Conservation (phyloP, 2,888 invertebrate genomes). For the Melieria omissa region DNA sequence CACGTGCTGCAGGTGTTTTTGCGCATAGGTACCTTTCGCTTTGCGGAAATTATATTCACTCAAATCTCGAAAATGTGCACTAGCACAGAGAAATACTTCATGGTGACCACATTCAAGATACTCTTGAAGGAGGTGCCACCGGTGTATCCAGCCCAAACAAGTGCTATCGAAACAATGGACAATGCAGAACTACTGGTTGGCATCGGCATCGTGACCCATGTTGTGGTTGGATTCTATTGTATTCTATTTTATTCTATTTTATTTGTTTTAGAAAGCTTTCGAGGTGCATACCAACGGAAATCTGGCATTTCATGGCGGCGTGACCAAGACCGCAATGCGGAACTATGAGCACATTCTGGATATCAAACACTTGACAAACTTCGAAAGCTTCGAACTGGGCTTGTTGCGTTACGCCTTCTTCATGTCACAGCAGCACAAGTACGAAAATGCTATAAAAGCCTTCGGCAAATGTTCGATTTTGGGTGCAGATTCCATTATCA, state of each 20-base stretch:
- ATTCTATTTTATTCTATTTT: neutral
- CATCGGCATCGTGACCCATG: no score
- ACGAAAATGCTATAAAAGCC: slow-evolving; percentile 34
- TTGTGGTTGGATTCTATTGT: neutral
- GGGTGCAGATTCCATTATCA: slow-evolving; percentile 26
- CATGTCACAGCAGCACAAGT: slow-evolving; percentile 33
- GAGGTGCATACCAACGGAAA: slow-evolving; percentile 53
- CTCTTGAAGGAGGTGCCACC: slow-evolving; percentile 46
- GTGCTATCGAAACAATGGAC: neutral
- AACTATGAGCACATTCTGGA: slow-evolving; percentile 45
- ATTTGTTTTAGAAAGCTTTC: slow-evolving; percentile 34
- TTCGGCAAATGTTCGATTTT: slow-evolving; percentile 31
- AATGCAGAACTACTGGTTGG: no score
- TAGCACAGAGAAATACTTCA: slow-evolving; percentile 49
- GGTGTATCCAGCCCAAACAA: slow-evolving; percentile 21
- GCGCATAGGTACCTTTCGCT: slow-evolving; percentile 51
- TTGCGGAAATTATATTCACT: slow-evolving; percentile 52
- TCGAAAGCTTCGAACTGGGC: slow-evolving; percentile 37
- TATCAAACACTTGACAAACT: slow-evolving; percentile 13
- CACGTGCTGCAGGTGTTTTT: slow-evolving; percentile 47
- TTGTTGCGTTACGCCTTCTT: slow-evolving; percentile 53
- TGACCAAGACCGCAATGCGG: slow-evolving; percentile 38
- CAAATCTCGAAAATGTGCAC: slow-evolving; percentile 47
- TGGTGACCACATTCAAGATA: slow-evolving; percentile 50
- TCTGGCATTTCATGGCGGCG: slow-evolving; percentile 48